Evolutionary conservation across 2,888 invertebrate species (phyloP).

Genomic region (Erannis defoliaria): DNA sequence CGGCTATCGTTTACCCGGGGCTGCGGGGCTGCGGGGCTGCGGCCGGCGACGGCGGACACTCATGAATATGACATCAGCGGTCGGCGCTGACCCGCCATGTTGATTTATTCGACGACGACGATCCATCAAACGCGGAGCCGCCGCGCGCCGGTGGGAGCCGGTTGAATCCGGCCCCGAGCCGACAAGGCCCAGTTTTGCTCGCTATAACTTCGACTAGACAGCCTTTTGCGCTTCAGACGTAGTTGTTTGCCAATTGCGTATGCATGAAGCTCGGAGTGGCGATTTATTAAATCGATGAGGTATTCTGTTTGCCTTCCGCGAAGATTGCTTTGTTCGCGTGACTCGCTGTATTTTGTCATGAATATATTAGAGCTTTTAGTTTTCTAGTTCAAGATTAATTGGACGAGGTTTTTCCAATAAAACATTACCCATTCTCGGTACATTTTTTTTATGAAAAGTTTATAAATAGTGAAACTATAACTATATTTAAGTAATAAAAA

Average conservation of each 20-base stretch:
- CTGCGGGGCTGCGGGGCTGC: constrained; percentile 29
- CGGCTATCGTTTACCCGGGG: constrained; percentile 60
- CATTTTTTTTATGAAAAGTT: neutral
- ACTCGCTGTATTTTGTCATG: constrained; percentile 48
- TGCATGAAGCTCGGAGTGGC: constrained; percentile 62
- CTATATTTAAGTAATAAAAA: too few species aligned
- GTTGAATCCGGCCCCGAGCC: constrained; percentile 47
- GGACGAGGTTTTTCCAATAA: neutral
- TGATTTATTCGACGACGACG: constrained; percentile 73
- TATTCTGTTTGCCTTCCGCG: constrained; percentile 50
- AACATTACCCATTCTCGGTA: neutral
- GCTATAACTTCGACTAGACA: constrained; percentile 51
- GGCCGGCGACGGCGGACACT: constrained; percentile 51
- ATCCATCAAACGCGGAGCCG: constrained; percentile 73
- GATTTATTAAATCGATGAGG: constrained; percentile 60
- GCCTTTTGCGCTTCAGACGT: constrained; percentile 53
- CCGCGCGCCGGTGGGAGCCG: constrained; percentile 32
- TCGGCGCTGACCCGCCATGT: constrained; percentile 65
- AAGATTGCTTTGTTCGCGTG: constrained; percentile 51
- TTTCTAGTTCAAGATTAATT: constrained; percentile 7
- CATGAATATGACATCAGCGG: constrained; percentile 84
- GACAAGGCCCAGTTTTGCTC: constrained; percentile 57
- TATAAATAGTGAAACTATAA: too few species aligned
- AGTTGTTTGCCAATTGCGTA: constrained; percentile 66
- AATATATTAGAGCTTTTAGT: constrained; percentile 38